Conservation (phyloP, 2,888 invertebrate species). For the Acrobasis consociella region DNA sequence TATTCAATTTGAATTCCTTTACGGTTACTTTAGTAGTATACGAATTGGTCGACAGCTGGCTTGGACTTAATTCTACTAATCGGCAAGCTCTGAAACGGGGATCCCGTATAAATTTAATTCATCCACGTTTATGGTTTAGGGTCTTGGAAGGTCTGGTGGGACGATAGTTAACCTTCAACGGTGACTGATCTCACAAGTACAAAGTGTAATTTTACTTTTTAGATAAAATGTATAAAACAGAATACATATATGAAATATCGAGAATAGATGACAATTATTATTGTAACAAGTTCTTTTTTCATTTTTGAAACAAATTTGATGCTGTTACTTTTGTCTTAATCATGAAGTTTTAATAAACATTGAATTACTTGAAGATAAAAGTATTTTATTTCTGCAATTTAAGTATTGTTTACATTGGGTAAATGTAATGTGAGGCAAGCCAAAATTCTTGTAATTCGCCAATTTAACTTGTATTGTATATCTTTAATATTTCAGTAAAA, state of each 20-base stretch:
- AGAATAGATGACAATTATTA: conserved; percentile 48
- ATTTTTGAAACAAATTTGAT: conserved; percentile 71
- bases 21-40: no score
- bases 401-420: no score
- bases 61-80: no score
- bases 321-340: conserved; percentile 76
- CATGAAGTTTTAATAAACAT: conserved; percentile 80
- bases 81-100: no score
- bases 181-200: conserved; percentile 16
- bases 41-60: no score
- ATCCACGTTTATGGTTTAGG: not conserved
- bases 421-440: no score
- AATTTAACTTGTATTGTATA: no score
- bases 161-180: not conserved
- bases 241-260: conserved; percentile 41
- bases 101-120: not conserved
- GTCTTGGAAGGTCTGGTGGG: not conserved
- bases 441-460: no score
- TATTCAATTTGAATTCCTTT: no score
- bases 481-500: no score
- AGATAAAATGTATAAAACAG: conserved; percentile 48
- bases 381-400: conserved; percentile 35
- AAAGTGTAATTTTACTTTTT: conserved; percentile 37
- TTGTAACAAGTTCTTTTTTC: conserved; percentile 55
- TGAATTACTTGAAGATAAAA: conserved; percentile 57